Percentiles rank a stretch among this genome's conserved stretches.
These are phyloP conservation scores for Volucella bombylans DNA, from an alignment of 2,888 invertebrate species.

Conservation along the genomic window DNA sequence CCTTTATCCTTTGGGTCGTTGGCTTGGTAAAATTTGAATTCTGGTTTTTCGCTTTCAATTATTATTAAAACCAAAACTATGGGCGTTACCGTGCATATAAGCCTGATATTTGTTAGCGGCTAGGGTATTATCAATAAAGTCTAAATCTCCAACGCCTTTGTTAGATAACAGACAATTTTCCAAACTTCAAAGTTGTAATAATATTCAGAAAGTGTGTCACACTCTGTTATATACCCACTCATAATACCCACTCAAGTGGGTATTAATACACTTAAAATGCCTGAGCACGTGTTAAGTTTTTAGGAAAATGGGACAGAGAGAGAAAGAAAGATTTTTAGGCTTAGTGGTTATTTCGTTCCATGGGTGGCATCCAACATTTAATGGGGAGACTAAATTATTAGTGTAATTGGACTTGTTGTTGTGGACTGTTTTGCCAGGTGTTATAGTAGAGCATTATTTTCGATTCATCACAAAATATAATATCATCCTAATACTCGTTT, in stretches of 20 bases:
- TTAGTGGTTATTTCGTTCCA: no score
- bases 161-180: slow-evolving; percentile 62
- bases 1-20: no score
- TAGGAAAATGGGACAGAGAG: no score
- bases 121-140: slow-evolving; percentile 53
- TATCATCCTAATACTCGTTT: not conserved
- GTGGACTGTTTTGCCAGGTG: no score
- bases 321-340: no score
- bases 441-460: slow-evolving; percentile 66
- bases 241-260: no score
- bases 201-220: slow-evolving; percentile 44
- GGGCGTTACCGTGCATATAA: slow-evolving; percentile 39
- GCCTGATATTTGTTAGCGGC: slow-evolving; percentile 33
- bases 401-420: no score
- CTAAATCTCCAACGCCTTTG: slow-evolving; percentile 63
- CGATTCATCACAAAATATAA: slow-evolving; percentile 63
- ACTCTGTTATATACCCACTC: no score
- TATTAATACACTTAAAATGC: no score
- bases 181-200: slow-evolving; percentile 64
- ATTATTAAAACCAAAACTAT: slow-evolving; percentile 39
- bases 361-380: no score
- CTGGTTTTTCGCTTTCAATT: slow-evolving; percentile 17
- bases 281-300: no score
- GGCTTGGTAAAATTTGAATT: not conserved
- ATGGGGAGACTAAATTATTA: no score